Conservation (phyloP, 2,113 vertebrate species). For the Catagonus wagneri region DNA sequence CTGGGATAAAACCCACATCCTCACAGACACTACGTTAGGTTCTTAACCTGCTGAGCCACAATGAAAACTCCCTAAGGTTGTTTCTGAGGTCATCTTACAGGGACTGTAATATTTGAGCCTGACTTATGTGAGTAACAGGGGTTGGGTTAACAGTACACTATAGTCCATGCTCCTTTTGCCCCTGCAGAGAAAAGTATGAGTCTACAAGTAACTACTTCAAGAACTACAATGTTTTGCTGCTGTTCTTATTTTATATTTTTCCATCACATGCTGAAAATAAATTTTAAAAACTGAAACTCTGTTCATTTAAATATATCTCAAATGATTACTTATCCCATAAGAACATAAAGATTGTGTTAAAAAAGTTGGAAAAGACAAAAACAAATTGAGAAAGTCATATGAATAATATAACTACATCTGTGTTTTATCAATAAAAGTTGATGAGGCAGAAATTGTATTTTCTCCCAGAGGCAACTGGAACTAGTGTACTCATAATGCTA, state of each 20-base stretch:
- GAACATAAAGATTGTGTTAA: constrained; percentile 75
- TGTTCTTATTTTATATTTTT: constrained; percentile 59
- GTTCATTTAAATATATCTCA: constrained; percentile 70
- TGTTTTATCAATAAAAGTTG: constrained; percentile 83
- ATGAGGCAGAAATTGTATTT: constrained; percentile 83
- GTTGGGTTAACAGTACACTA: background rate
- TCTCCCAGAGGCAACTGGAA: constrained; percentile 74
- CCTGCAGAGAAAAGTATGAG: background rate
- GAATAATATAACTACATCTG: constrained; percentile 81
- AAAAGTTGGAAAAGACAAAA: constrained; percentile 75
- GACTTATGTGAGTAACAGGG: background rate
- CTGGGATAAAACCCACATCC: too few species aligned
- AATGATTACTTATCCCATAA: constrained; percentile 69
- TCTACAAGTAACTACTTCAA: background rate
- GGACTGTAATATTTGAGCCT: background rate
- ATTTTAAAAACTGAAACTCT: constrained; percentile 60
- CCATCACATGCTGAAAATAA: constrained; percentile 47
- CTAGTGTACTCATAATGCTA: constrained; percentile 63
- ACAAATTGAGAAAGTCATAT: constrained; percentile 76
- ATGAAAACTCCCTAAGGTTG: background rate
- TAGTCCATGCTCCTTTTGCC: background rate
- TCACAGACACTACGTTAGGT: too few species aligned
- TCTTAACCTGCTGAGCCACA: too few species aligned
- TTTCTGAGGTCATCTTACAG: background rate
- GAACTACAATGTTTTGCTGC: background rate